These are phyloP conservation scores for Montipora cactus DNA, from an alignment of 64 coral and sea anemone genomes.

Conservation along the genomic window DNA sequence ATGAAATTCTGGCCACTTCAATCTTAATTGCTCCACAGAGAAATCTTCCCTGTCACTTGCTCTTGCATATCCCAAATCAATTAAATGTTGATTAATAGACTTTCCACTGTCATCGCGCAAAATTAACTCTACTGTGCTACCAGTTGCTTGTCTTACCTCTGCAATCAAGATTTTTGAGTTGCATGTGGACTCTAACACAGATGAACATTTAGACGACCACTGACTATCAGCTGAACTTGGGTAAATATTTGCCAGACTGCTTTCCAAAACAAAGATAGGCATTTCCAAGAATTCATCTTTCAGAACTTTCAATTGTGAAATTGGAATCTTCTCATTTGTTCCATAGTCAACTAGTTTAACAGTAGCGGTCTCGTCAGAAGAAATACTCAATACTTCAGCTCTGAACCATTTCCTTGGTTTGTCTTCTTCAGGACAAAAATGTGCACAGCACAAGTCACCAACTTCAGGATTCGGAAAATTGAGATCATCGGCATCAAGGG, in stretches of 20 bases:
- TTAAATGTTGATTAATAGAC: conserved; percentile 69
- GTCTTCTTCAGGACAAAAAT: conserved; percentile 50
- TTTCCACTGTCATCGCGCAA: conserved; percentile 81
- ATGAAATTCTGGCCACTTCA: conserved; percentile 10
- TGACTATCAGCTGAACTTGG: conserved; percentile 46
- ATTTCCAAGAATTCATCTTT: conserved; percentile 64
- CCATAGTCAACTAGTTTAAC: conserved; percentile 95
- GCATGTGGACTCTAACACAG: conserved; percentile 73
- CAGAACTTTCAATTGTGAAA: conserved; percentile 74
- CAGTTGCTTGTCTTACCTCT: conserved; percentile 32
- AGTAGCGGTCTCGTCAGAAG: conserved; percentile 19
- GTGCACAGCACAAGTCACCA: conserved; percentile 7
- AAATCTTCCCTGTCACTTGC: neutral
- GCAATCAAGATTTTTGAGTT: conserved; percentile 77
- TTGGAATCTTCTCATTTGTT: conserved; percentile 67
- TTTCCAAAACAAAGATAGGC: conserved; percentile 81
- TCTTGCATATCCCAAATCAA: conserved; percentile 91
- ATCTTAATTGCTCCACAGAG: neutral
- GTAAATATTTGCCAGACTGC: conserved; percentile 48
- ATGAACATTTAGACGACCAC: conserved; percentile 75
- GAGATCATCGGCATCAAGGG: conserved; percentile 11
- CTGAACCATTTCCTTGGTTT: conserved; percentile 62
- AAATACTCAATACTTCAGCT: conserved; percentile 42
- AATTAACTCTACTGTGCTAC: conserved; percentile 69
- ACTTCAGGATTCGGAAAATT: conserved; percentile 17